These are phyloP conservation scores for Omphaloscelis lunosa DNA, from an alignment of 2,888 invertebrate genomes.

Conservation along the genomic window DNA sequence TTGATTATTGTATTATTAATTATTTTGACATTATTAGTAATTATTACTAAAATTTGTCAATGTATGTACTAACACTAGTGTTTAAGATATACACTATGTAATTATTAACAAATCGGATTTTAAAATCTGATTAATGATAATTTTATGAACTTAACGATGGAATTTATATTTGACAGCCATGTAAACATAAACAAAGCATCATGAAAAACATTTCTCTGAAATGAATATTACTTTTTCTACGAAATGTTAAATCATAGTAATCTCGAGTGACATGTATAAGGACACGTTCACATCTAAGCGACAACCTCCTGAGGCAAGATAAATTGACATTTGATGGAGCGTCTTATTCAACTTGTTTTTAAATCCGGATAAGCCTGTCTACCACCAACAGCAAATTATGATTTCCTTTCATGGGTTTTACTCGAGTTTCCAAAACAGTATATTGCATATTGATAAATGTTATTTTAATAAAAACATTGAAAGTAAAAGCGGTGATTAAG, in stretches of 20 bases:
- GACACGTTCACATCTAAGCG: conserved; percentile 12
- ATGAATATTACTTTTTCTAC: conserved; percentile 10
- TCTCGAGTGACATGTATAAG: conserved; percentile 2
- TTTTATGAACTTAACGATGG: not conserved
- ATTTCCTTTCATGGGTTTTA: conserved; percentile 41
- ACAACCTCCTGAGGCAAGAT: conserved; percentile 27
- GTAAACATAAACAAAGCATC: not conserved
- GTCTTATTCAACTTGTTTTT: conserved; percentile 49
- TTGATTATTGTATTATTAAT: no score
- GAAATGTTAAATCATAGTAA: conserved; percentile 22
- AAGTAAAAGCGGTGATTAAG: not conserved
- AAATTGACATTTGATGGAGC: conserved; percentile 53
- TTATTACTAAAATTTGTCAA: no score
- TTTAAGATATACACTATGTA: no score
- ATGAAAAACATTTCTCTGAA: conserved; percentile 7
- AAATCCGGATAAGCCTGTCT: conserved; percentile 49
- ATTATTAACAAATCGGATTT: no score
- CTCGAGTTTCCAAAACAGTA: conserved; percentile 13
- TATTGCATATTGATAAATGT: conserved; percentile 10
- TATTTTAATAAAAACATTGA: conserved; percentile 5
- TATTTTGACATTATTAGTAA: no score
- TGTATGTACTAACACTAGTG: no score
- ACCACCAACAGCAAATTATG: conserved; percentile 38
- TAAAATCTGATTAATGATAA: no score
- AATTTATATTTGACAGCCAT: conserved; percentile 24